A percentile compares a stretch with the other conserved stretches of the same genome.
Evolutionary conservation across 1,140 invertebrate species (phyloP).

Genomic region (Lanistes nyassanus): DNA sequence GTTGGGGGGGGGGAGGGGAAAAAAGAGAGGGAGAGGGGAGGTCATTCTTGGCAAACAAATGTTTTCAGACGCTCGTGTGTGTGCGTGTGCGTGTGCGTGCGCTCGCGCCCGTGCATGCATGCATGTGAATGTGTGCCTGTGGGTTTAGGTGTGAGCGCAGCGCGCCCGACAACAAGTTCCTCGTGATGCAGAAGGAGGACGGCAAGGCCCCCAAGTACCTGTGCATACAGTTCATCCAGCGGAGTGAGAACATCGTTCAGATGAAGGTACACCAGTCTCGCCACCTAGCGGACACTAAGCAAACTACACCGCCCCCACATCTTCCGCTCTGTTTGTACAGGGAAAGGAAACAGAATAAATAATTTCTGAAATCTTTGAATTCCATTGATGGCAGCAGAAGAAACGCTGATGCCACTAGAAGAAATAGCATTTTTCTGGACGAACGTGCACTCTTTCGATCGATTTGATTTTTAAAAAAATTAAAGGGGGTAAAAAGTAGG

Average conservation of each 20-base stretch:
- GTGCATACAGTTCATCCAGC: slow-evolving; percentile 50
- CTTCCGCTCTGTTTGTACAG: too few relatives aligned
- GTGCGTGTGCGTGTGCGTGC: neutral
- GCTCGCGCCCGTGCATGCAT: slow-evolving; percentile 11
- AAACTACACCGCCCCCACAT: too few relatives aligned
- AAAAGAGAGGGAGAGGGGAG: too few relatives aligned
- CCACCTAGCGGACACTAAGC: neutral
- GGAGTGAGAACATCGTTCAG: slow-evolving; percentile 45
- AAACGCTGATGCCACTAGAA: too few relatives aligned
- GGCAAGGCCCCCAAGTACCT: slow-evolving; percentile 27
- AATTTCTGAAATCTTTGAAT: too few relatives aligned
- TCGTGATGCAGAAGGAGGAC: slow-evolving; percentile 40
- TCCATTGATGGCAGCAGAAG: too few relatives aligned
- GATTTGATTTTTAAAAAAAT: too few relatives aligned
- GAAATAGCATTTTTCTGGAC: too few relatives aligned
- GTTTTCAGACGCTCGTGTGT: neutral
- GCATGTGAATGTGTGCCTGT: slow-evolving; percentile 1
- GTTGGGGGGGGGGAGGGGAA: too few relatives aligned
- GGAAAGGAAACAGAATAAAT: too few relatives aligned
- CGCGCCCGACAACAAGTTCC: slow-evolving; percentile 33
- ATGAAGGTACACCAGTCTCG: slow-evolving; percentile 35
- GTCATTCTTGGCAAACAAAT: neutral
- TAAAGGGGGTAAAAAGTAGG: too few relatives aligned
- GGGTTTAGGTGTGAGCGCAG: slow-evolving; percentile 27
- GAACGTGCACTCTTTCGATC: too few relatives aligned